Evolutionary conservation across 2,888 invertebrate species (phyloP), one percentile per base, ranked within the genome.

Genomic region (Isoperla grammatica): DNA sequence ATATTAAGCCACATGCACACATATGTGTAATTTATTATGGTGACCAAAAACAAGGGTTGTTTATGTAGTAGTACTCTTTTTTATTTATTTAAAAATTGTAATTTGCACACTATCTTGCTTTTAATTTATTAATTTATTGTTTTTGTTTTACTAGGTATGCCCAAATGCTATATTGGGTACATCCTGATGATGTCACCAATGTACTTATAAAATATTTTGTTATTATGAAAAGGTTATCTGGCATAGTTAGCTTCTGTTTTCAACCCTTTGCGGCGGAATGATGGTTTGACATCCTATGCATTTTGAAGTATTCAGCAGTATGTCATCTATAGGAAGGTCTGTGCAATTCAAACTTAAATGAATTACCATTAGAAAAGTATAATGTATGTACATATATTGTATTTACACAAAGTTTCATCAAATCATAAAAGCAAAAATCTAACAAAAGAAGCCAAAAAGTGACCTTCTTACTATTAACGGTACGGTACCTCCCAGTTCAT

Each of bases 401-500:
- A 56, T 39, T 55, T 61, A 62, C 53, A 58, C 63, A 55, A 59
- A 59, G 59, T 62, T 62, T 59, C 61, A 60, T 59, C 60, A 58
- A 53, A 59, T 46, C 48, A 61, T 54, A 46, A 39, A 56, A 55
- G 59, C 54, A 56, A 56, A 59, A 56, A 64, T 62, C 59, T 59
- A 60, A 65, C 63, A 63, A 64, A 62, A 65, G 63, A 64, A 65
- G 65, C 67, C 68, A 64, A 68, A 72, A 74, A 74, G 74, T 74
- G 74, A 73, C 74, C 74, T 74, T 72, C 71, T 72, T 29, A 29
- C 71, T 71, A 71, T 70, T 71, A 70, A 19, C 71, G 71, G 72
- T 71, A 69, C 71, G 72, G 74, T 73, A 74, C 72, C 73, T 73
- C 73, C 72, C 72, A 17, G n/a, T 11, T 45, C 11, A 13, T 19